These are phyloP conservation scores for Tetramorium parvispinum DNA, from an alignment of 1,140 invertebrate genomes.

Conservation along the genomic window DNA sequence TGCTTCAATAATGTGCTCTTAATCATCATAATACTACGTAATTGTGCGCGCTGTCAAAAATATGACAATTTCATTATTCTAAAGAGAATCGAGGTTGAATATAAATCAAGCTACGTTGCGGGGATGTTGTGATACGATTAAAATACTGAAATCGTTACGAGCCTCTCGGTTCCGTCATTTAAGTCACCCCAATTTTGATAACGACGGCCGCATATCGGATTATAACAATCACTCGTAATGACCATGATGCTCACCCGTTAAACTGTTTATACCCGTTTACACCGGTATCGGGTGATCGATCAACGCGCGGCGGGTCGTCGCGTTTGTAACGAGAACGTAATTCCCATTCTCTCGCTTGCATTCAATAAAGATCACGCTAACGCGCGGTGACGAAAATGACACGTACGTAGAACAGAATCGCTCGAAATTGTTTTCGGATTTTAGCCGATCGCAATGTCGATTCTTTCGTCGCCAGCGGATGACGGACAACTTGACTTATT, in stretches of 20 bases:
- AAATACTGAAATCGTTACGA: conserved; percentile 51
- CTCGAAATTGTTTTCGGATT: conserved; percentile 48
- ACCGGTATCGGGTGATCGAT: conserved; percentile 59
- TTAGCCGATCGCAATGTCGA: neutral
- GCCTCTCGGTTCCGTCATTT: conserved; percentile 54
- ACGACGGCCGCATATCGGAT: conserved; percentile 58
- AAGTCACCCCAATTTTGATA: conserved; percentile 63
- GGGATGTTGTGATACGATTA: conserved; percentile 34
- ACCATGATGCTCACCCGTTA: conserved; percentile 61
- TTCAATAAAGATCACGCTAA: conserved; percentile 62
- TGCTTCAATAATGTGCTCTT: neutral
- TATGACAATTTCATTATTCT: conserved; percentile 31
- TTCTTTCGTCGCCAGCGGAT: neutral
- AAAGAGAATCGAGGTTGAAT: conserved; percentile 13
- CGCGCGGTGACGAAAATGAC: conserved; percentile 59
- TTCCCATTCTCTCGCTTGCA: conserved; percentile 62
- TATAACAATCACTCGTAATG: conserved; percentile 63
- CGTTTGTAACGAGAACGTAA: conserved; percentile 61
- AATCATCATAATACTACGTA: conserved; percentile 1
- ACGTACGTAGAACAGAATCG: conserved; percentile 17
- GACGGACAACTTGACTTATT: conserved; percentile 14
- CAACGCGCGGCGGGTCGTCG: conserved; percentile 54
- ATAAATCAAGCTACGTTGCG: conserved; percentile 7
- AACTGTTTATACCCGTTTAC: conserved; percentile 63
- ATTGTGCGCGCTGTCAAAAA: conserved; percentile 18